These are phyloP conservation scores for Percopsis transmontana DNA, from an alignment of 2,113 vertebrate genomes.

Conservation along the genomic window DNA sequence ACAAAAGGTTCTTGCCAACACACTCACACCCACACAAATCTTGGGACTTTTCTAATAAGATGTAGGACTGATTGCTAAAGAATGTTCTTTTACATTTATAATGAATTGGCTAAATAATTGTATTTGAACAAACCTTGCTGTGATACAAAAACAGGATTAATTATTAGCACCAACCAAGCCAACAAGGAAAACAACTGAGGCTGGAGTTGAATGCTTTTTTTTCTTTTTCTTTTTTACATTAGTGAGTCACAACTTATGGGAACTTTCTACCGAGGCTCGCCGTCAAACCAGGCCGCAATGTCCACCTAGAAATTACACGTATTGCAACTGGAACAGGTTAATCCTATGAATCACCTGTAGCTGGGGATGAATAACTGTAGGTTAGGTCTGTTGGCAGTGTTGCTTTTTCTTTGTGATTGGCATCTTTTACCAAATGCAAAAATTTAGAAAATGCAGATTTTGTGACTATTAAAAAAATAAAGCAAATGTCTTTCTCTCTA, in stretches of 20 bases:
- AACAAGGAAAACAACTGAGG: conserved; percentile 42
- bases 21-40: background rate
- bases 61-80: conserved; percentile 5
- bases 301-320: too few relatives aligned
- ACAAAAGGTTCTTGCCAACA: conserved; percentile 35
- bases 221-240: background rate
- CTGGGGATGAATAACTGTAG: too few relatives aligned
- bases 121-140: conserved; percentile 20
- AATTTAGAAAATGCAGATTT: too few relatives aligned
- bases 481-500: too few relatives aligned
- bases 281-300: background rate
- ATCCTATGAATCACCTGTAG: too few relatives aligned
- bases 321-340: too few relatives aligned
- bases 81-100: conserved; percentile 21
- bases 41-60: background rate
- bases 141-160: conserved; percentile 43
- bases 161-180: conserved; percentile 40
- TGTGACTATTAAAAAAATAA: too few relatives aligned
- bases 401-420: background rate
- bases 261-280: too few relatives aligned
- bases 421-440: too few relatives aligned
- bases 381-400: too few relatives aligned
- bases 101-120: conserved; percentile 11
- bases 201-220: conserved; percentile 1
- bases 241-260: too few relatives aligned